Evolutionary conservation across 2,797 vertebrate species (phyloP).

Genomic region (Gobio occitaniae): DNA sequence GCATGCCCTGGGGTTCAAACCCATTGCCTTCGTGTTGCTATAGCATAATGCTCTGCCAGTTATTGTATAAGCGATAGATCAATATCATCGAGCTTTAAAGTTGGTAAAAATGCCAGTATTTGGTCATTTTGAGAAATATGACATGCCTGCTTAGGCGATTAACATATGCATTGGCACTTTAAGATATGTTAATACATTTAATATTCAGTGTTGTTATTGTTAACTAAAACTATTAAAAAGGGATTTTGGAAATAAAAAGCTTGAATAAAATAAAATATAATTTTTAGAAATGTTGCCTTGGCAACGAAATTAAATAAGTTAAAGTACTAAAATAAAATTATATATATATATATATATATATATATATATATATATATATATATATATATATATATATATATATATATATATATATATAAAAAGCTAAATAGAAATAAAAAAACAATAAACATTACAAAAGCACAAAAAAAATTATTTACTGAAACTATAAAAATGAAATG

Average conservation of each 20-base stretch:
- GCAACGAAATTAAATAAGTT: neutral
- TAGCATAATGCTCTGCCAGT: neutral
- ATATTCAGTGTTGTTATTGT: neutral
- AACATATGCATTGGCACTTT: no score
- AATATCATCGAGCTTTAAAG: neutral
- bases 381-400: no score
- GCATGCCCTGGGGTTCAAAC: neutral
- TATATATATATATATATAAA: neutral
- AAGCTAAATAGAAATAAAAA: neutral
- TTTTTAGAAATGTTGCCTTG: neutral
- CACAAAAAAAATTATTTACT: neutral
- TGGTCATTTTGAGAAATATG: neutral
- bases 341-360: no score
- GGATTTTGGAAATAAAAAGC: neutral
- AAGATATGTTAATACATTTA: neutral
- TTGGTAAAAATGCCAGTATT: neutral
- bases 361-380: no score
- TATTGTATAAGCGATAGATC: neutral
- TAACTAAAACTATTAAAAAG: neutral
- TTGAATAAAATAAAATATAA: neutral
- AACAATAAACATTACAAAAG: neutral
- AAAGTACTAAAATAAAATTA: neutral
- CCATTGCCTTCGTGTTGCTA: neutral
- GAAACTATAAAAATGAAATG: neutral
- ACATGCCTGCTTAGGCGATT: neutral